Evolutionary conservation across 2,888 invertebrate genomes (phyloP), one percentile per base, ranked within the genome.

Genomic region (Mechanitis mazaeus): DNA sequence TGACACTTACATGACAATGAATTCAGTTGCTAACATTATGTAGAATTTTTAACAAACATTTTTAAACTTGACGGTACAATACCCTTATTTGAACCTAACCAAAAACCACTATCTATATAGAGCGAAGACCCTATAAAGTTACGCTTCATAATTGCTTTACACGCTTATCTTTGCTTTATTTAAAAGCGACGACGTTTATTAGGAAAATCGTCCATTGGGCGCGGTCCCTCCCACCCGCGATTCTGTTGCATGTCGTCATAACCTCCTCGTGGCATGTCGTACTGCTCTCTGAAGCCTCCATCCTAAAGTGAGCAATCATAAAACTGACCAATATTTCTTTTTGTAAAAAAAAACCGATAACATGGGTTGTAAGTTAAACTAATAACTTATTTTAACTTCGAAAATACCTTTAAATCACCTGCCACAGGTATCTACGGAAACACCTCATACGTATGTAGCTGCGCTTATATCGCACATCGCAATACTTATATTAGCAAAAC

Each of bases 111-210:
- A 20, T 47, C 45, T 33, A 20, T 33, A 55, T 33, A 38, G 35
- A 47, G 20, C n/a, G 33, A 42, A 42, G 28, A n/a, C 20, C 42
- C 42, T 28, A 46, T 3, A 4, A 3, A 20, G 50, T 28, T 33
- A 50, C 50, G 60, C 55, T n/a, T 55, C n/a, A 38, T 38, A 20
- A 55, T 59, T 42, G 38, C 31, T 11, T 33, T 33, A 45, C 20
- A 45, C 33, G 53, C 28, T 46, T 31, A 35, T 28, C 35, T 47
- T 11, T 28, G 42, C 7, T 33, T 33, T 50, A 3, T 76, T 88
- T 91, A 93, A 81, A 91, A 93, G 70, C 93, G 92, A 77, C 93
- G 92, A 72, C 93, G 91, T 87, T 93, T 93, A 85, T 91, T 92
- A 75, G 93, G 93, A 82, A 87, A 93, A 87, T 93, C 93, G 70